phyloP scores from a whole-genome alignment of 1,140 invertebrate species.

The Drosophila bocki region DNA sequence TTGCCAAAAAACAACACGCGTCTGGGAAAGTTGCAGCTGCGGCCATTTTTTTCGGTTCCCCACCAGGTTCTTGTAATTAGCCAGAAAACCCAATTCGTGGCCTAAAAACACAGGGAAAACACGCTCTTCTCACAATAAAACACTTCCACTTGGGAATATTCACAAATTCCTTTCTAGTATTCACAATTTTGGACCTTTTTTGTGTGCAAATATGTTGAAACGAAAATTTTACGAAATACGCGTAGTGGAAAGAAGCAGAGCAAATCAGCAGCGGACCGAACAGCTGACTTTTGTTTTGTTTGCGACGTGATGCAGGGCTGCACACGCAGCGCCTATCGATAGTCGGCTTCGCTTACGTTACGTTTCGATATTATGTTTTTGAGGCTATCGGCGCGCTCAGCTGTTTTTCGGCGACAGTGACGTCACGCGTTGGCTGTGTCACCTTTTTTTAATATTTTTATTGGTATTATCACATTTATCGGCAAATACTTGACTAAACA shows the following conservation, averaged over 20 bases:
- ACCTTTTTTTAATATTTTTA: slow-evolving; percentile 14
- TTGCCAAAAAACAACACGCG: slow-evolving; percentile 34
- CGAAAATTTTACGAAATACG: slow-evolving; percentile 47
- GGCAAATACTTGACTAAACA: slow-evolving; percentile 35
- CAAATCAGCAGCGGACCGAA: slow-evolving; percentile 10
- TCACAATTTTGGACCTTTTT: slow-evolving; percentile 4
- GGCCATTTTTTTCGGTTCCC: slow-evolving; percentile 48
- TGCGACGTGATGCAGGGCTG: slow-evolving; percentile 34
- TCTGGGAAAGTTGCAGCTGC: slow-evolving; percentile 48
- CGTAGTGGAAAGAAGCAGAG: slow-evolving; percentile 46
- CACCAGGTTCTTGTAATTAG: neutral
- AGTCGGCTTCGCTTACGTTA: neutral
- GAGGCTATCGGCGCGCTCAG: slow-evolving; percentile 17
- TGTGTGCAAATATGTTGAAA: slow-evolving; percentile 32
- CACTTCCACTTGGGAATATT: neutral
- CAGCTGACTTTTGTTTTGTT: slow-evolving; percentile 60
- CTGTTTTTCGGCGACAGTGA: slow-evolving; percentile 38
- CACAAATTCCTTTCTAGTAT: slow-evolving; percentile 6
- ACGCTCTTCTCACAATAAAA: neutral
- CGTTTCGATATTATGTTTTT: neutral
- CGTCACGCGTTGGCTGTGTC: slow-evolving; percentile 21
- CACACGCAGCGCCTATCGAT: slow-evolving; percentile 10
- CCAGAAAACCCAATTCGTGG: slow-evolving; percentile 1
- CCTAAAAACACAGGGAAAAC: slow-evolving; percentile 9
- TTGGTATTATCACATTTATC: slow-evolving; percentile 31